phyloP scores from a whole-genome alignment of 2,113 vertebrate species.

The Lagenorhynchus albirostris region DNA sequence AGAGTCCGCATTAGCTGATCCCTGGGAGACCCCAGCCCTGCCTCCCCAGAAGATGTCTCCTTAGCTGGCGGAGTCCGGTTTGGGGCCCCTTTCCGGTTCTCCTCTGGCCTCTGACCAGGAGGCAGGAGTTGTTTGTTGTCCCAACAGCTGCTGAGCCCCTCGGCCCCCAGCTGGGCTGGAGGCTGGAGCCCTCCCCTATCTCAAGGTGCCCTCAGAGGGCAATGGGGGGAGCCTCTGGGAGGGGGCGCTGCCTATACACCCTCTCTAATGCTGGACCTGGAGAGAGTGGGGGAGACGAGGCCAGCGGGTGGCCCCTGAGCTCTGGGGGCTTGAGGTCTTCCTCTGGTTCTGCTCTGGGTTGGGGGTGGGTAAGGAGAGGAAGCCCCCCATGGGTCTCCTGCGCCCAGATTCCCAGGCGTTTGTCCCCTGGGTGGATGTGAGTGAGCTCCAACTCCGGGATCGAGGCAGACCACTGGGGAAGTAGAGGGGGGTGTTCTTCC shows the following conservation, averaged over 20 bases:
- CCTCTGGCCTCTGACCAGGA: neutral
- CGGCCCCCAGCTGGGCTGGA: neutral
- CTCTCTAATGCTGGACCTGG: neutral
- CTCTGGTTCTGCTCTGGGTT: neutral
- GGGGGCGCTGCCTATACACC: no score
- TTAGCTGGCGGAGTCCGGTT: neutral
- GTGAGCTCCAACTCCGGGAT: neutral
- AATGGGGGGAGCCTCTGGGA: neutral
- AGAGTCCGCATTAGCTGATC: neutral
- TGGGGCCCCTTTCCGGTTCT: neutral
- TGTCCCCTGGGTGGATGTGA: neutral
- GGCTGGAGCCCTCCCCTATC: neutral
- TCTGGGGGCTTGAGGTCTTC: neutral
- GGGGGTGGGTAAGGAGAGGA: no score
- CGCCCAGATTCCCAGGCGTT: neutral
- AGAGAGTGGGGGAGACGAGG: neutral
- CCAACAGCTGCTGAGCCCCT: constrained; percentile 34
- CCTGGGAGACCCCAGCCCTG: neutral
- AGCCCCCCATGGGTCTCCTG: neutral
- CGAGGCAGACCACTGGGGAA: neutral
- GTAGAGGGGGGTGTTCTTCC: rapidly evolving
- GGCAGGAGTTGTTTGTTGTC: constrained; percentile 51
- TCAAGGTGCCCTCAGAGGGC: constrained; percentile 29
- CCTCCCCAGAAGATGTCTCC: neutral
- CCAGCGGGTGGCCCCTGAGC: neutral